Base-by-base conservation (phyloP, 2,797 vertebrate species). In the Phrynocephalus guinanensis region DNA sequence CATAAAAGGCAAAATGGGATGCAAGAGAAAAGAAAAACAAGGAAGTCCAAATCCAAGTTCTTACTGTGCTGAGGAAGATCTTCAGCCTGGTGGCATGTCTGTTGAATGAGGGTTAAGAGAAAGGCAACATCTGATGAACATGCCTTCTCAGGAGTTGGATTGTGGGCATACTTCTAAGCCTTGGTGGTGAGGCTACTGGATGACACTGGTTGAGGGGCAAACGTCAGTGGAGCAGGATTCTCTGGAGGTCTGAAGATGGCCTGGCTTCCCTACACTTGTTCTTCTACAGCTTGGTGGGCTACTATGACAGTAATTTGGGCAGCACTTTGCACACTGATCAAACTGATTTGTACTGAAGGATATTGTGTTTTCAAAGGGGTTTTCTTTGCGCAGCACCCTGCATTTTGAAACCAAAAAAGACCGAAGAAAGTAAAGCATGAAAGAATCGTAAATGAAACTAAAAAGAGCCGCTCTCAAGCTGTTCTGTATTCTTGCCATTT, bases 401-500 rank as follows among this genome's bases (percentile, higher is more conserved):
- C n/a, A n/a, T n/a, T n/a, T n/a, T n/a, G n/a, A n/a, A n/a, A n/a
- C n/a, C n/a, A n/a, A n/a, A n/a, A n/a, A n/a, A n/a, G n/a, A n/a
- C n/a, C n/a, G n/a, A 60, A 33, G 28, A 88, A n/a, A 80, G 90
- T 75, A 44, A 67, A 70, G 9, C 5, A 48, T 71, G 8, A 73
- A 18, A 38, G 9, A 72, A 30, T 15, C 22, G 13, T 28, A 73
- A 89, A 79, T 86, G 72, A 56, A 85, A 82, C 86, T 89, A 0
- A n/a, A n/a, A n/a, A n/a, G n/a, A n/a, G n/a, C n/a, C n/a, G n/a
- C n/a, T n/a, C n/a, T n/a, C n/a, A n/a, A n/a, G n/a, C 91, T 90
- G 92, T 95, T 93, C 90, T 93, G 91, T 91, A 93, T 90, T 87
- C 91, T 77, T 90, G 90, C 90, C 91, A 91, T 91, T 93, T 80